Evolutionary conservation across 2,797 vertebrate genomes (phyloP), one percentile per base, ranked within the genome.

Genomic region (Acropternis orthonyx): DNA sequence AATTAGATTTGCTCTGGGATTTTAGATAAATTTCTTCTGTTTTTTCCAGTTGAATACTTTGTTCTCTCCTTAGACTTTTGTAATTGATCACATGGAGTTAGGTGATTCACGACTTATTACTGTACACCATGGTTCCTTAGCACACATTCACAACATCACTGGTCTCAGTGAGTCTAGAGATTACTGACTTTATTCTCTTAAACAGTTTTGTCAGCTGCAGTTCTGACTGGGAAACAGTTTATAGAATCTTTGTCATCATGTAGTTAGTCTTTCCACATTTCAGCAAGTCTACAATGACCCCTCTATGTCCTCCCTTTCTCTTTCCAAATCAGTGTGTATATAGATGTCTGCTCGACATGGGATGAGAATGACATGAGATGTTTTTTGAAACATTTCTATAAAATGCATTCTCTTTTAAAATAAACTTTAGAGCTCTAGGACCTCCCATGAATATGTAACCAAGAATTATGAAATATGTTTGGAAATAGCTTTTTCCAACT

Each of bases 221-320:
- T 76, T 85, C 36, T 88, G 61, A 27, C 76, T 67, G 7, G 10
- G 39, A 9, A 71, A 10, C 43, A 44, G 37, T 67, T 89, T 30
- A 51, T 21, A 37, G 34, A 46, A 63, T 39, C 41, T 63, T 67
- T 76, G 12, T 58, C 44, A 37, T 18, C 12, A 49, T n/a, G 5
- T 27, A 51, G 51, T 72, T 76, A 46, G 22, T 66, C 30, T 62
- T 59, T 82, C 46, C 17, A 8, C 6, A 3, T 23, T 66, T 79
- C n/a, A 69, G 14, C 27, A 43, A 13, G 28, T 59, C 39, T 68
- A 2, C 0, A 0, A 0, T 54, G n/a, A 58, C 12, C 26, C 13
- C 4, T 54, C 24, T 67, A 37, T 41, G 26, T 41, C 10, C 3
- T 80, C 13, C 36, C 19, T 66, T 85, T 54, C 10, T 9, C 49